Conservation (phyloP, 2,113 vertebrate genomes). For the Uropsilus gracilis region DNA sequence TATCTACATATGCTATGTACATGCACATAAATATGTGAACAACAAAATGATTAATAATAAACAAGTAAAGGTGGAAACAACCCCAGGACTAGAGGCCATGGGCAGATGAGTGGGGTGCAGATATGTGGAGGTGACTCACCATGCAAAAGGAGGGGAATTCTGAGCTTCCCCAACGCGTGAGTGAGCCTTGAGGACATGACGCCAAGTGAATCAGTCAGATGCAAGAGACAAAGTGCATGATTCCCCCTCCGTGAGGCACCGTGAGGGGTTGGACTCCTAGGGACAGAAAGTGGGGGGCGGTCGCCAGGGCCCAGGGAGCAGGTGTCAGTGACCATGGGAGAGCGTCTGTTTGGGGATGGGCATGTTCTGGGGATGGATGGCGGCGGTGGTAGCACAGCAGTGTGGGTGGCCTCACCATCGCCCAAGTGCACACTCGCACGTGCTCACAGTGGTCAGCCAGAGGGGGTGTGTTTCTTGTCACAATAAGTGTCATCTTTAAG, state of each 20-base stretch:
- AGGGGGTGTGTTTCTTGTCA: not conserved
- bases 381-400: not conserved
- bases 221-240: not conserved
- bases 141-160: not conserved
- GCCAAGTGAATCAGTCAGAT: not conserved
- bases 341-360: not conserved
- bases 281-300: too few relatives aligned
- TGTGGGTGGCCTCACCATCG: not conserved
- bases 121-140: not conserved
- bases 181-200: not conserved
- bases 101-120: too few relatives aligned
- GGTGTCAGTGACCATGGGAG: not conserved
- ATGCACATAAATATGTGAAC: too few relatives aligned
- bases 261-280: too few relatives aligned
- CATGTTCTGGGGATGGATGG: not conserved
- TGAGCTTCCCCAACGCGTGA: rapidly evolving
- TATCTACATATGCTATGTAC: too few relatives aligned
- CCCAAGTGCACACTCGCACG: not conserved
- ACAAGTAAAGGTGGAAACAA: too few relatives aligned
- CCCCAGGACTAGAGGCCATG: too few relatives aligned
- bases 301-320: too few relatives aligned
- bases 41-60: too few relatives aligned
- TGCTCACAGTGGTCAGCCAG: not conserved
- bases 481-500: not conserved
- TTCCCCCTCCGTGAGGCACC: rapidly evolving